Conservation (phyloP, 1,140 invertebrate species). For the Cydia amplana region DNA sequence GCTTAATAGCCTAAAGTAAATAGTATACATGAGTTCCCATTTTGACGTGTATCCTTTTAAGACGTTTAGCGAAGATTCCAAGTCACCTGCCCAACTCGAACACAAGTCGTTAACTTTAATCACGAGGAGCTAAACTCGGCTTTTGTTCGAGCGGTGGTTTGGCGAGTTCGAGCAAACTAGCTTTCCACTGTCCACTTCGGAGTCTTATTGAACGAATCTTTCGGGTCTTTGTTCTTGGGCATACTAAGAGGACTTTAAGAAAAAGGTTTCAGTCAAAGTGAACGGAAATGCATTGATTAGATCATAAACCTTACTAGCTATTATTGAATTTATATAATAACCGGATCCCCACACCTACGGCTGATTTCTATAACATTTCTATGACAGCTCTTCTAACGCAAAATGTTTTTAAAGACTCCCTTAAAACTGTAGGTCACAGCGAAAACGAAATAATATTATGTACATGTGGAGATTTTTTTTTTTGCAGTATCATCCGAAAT, state of each 20-base stretch:
- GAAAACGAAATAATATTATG: no score
- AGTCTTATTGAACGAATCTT: not conserved
- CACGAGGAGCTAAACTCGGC: not conserved
- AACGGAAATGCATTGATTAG: no score
- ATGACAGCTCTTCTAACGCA: no score
- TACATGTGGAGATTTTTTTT: no score
- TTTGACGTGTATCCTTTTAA: not conserved
- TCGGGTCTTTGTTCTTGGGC: not conserved
- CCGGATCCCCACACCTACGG: no score
- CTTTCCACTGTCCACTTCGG: not conserved
- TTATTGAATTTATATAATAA: no score
- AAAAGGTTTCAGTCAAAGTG: not conserved
- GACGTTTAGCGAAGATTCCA: not conserved
- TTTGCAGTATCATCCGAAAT: no score
- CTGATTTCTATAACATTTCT: no score
- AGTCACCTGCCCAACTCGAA: slow-evolving; percentile 7
- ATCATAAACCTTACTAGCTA: no score
- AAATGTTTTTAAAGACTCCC: no score
- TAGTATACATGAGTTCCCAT: not conserved
- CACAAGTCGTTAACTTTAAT: slow-evolving; percentile 15
- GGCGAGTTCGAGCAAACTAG: slow-evolving; percentile 11
- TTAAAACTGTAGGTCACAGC: no score
- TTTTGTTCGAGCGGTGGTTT: slow-evolving; percentile 11
- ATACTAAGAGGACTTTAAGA: not conserved
- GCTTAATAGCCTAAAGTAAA: no score